Conservation (phyloP, 92 coral and sea anemone genomes). For the Diadumene lineata region DNA sequence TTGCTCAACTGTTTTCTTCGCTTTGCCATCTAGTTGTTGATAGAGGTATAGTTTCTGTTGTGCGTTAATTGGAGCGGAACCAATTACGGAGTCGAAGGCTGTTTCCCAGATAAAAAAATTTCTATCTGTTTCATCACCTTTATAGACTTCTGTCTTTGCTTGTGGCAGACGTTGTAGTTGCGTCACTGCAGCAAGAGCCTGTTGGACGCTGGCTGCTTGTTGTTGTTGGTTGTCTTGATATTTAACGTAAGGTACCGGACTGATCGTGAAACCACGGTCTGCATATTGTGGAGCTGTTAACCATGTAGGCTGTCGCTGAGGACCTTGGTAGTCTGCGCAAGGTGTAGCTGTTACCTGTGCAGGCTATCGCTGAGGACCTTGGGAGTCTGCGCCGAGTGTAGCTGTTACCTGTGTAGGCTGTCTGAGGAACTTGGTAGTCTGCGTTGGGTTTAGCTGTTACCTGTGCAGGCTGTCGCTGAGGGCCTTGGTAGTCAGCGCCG, state of each 20-base stretch:
- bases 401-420: not conserved
- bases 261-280: too few relatives aligned
- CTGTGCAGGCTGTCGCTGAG: not conserved
- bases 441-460: not conserved
- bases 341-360: not conserved
- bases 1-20: constrained; percentile 45
- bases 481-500: not conserved
- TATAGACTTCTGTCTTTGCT: constrained; percentile 59
- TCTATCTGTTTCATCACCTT: constrained; percentile 54
- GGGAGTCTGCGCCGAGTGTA: not conserved
- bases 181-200: constrained; percentile 60
- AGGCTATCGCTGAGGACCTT: not conserved
- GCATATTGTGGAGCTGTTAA: too few relatives aligned
- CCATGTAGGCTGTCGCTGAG: too few relatives aligned
- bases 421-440: not conserved
- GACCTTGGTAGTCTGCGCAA: not conserved
- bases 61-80: constrained; percentile 50
- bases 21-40: constrained; percentile 68
- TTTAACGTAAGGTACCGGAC: too few relatives aligned
- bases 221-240: too few relatives aligned
- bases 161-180: constrained; percentile 69
- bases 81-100: constrained; percentile 65
- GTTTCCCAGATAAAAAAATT: constrained; percentile 69
- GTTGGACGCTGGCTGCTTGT: too few relatives aligned
- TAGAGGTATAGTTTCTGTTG: constrained; percentile 58